Conservation (phyloP, 2,113 vertebrate genomes). For the Nibea coibor region DNA sequence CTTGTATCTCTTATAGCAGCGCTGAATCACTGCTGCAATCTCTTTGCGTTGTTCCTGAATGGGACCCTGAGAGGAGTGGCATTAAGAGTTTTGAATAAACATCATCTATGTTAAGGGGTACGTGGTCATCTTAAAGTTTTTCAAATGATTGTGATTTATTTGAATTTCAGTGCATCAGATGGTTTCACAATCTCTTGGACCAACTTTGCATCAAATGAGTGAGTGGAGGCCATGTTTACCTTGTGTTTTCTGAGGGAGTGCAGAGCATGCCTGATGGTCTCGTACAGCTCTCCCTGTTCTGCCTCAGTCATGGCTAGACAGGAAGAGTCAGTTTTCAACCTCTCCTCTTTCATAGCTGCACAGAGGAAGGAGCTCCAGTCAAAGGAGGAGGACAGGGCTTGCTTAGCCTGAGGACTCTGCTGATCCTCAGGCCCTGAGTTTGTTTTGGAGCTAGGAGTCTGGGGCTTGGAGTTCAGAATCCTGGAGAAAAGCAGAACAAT, state of each 20-base stretch:
- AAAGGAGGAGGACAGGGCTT: conserved; percentile 87
- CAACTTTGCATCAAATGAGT: conserved; percentile 72
- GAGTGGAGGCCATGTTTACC: conserved; percentile 86
- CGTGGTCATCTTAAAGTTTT: conserved; percentile 2
- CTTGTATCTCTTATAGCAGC: conserved; percentile 97
- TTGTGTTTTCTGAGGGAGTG: conserved; percentile 97
- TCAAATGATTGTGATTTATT: neutral
- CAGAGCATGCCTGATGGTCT: conserved; percentile 94
- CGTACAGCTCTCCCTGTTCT: conserved; percentile 94
- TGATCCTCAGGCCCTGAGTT: conserved; percentile 79
- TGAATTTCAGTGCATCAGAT: neutral
- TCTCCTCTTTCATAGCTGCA: conserved; percentile 92
- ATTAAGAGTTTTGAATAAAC: conserved; percentile 14
- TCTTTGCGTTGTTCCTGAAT: conserved; percentile 96
- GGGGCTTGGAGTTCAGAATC: conserved; percentile 89
- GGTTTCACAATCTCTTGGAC: conserved; percentile 66
- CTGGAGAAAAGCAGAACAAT: conserved; percentile 76
- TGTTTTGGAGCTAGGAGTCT: conserved; percentile 86
- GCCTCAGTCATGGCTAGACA: conserved; percentile 95
- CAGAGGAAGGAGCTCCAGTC: conserved; percentile 96
- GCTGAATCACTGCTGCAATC: conserved; percentile 95
- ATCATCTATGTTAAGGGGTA: conserved; percentile 5
- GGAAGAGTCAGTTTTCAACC: conserved; percentile 88
- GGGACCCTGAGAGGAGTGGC: conserved; percentile 85
- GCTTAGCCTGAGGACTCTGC: conserved; percentile 89